Conservation (phyloP, 64 coral and sea anemone genomes). For the Stylophora pistillata region DNA sequence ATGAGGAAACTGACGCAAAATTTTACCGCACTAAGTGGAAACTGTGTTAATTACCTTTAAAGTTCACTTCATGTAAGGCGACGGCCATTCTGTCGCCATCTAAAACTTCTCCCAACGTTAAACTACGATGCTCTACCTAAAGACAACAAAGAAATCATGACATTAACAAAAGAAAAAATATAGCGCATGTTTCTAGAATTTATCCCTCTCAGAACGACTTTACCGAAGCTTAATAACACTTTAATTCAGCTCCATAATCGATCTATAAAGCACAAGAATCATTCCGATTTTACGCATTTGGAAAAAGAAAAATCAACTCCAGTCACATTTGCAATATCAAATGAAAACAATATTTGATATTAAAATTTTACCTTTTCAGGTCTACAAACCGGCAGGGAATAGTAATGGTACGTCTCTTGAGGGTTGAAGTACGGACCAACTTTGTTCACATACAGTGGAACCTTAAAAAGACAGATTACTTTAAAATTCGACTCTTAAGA, state of each 20-base stretch:
- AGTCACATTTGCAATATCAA: background rate
- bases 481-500: background rate
- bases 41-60: slow-evolving; percentile 50
- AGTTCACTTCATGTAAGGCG: slow-evolving; percentile 83
- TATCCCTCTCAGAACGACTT: too few species aligned
- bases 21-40: too few species aligned
- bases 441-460: slow-evolving; percentile 97
- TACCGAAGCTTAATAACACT: background rate
- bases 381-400: slow-evolving; percentile 89
- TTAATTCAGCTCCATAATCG: background rate
- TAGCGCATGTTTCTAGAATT: background rate
- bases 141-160: background rate
- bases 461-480: slow-evolving; percentile 31
- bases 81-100: slow-evolving; percentile 95
- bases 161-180: background rate
- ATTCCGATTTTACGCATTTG: background rate
- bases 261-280: background rate
- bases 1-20: too few species aligned
- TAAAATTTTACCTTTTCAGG: slow-evolving; percentile 80
- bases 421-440: slow-evolving; percentile 99
- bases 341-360: background rate
- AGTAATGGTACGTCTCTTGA: slow-evolving; percentile 97
- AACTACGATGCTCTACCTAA: slow-evolving; percentile 94
- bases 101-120: slow-evolving; percentile 91
- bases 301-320: background rate